Base-by-base conservation (phyloP, 2,888 invertebrate species). In the Phengaris arion region DNA sequence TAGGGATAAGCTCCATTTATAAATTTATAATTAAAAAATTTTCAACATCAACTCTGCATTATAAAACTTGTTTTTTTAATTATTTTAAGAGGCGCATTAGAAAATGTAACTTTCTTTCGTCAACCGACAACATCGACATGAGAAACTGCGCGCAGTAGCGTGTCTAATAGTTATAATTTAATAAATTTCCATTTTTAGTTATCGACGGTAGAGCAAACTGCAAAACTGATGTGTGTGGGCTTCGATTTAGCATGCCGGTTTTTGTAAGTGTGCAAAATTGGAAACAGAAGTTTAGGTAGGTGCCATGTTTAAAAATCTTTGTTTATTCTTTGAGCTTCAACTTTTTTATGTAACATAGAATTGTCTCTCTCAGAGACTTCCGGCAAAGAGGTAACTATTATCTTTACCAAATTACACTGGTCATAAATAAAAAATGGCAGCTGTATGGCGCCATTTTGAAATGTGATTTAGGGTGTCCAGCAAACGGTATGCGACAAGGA, bases 101-200 rank as follows among this genome's bases (percentile, higher is more conserved):
- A 72, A 72, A 72, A 54, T 72, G 52, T 72, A 35, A 72, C 72
- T 72, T 72, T 72, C 72, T 52, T 72, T 72, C 72, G 52, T 72
- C 12, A 35, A 64, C 35, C 12, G 35, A 13, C 64, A 64, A 0
- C 64, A 13, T 64, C 35, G 35, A 72, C 35, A 35, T 13, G 72
- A 72, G 72, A 70, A 72, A 35, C 13, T 52, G 35, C 7, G 8
- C 2, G 35, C 2, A 72, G 54, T 48, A 35, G 64, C 64, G 64
- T 64, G 64, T 45, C 64, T 64, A 64, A 64, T 64, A 64, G 64
- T 35, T 64, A 64, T 64, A 64, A 64, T 64, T 64, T 64, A 64
- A 35, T 64, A 35, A 45, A 12, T 64, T 64, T 64, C 64, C 35
- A 35, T 12, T 64, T 64, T 64, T 64, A 64, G 15, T 35, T 12